phyloP scores from a whole-genome alignment of 2,888 invertebrate genomes.

The Anticlea derivata region DNA sequence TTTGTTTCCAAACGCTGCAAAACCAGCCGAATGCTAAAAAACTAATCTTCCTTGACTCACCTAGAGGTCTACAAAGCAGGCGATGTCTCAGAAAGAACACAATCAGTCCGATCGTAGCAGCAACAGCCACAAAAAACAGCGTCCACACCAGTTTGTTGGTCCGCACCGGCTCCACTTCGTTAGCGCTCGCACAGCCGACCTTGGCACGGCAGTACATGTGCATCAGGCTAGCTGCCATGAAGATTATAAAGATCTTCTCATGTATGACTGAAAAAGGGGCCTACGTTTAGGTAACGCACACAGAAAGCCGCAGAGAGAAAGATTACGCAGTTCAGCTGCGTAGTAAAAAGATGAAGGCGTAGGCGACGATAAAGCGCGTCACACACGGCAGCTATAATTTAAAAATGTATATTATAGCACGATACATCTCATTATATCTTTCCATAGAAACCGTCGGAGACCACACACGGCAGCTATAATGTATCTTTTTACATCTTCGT shows the following conservation, averaged over 20 bases:
- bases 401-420: too few species aligned
- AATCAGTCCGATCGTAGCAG: conserved; percentile 92
- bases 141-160: conserved; percentile 87
- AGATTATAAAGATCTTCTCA: conserved; percentile 95
- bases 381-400: too few species aligned
- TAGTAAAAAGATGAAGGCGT: too few species aligned
- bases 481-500: too few species aligned
- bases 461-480: too few species aligned
- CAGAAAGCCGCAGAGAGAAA: too few species aligned
- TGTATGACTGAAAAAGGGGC: conserved; percentile 87
- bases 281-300: not conserved
- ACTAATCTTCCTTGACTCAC: conserved; percentile 79
- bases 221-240: conserved; percentile 92
- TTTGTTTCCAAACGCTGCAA: too few species aligned
- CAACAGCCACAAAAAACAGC: conserved; percentile 89
- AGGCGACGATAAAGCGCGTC: too few species aligned
- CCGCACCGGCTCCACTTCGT: conserved; percentile 78
- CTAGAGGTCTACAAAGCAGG: conserved; percentile 93
- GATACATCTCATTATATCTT: too few species aligned
- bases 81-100: conserved; percentile 95
- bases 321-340: too few species aligned
- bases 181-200: conserved; percentile 70
- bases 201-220: conserved; percentile 88
- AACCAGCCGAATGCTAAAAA: not conserved
- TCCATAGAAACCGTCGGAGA: too few species aligned